phyloP scores from a whole-genome alignment of 2,888 invertebrate species.

The Andrena hattorfiana region DNA sequence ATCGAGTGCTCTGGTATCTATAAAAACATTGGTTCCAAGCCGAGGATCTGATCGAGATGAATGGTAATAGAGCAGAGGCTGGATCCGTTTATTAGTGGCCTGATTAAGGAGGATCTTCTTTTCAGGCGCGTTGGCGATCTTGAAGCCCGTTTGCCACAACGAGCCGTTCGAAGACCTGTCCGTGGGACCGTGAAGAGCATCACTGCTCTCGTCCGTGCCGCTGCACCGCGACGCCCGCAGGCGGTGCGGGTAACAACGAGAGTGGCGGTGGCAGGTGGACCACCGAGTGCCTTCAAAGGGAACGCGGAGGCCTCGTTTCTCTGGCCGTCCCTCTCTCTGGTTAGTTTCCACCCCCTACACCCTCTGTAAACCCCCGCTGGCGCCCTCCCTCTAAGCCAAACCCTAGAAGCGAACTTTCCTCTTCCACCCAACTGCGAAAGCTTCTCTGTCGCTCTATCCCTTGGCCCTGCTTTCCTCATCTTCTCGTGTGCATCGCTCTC shows the following conservation, averaged over 20 bases:
- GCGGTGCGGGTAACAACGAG: conserved; percentile 48
- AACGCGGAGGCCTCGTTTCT: conserved; percentile 49
- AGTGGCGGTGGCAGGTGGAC: conserved; percentile 55
- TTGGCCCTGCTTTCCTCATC: neutral
- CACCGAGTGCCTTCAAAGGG: conserved; percentile 52
- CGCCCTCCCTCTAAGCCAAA: neutral
- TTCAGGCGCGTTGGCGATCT: neutral
- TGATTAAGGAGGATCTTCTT: neutral
- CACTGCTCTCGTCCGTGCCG: conserved; percentile 63
- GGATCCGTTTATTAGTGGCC: neutral
- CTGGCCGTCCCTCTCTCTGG: conserved; percentile 9
- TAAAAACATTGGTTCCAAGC: neutral
- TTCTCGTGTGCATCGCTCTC: neutral
- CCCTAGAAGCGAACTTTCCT: neutral
- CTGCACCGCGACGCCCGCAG: conserved; percentile 48
- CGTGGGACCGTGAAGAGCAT: conserved; percentile 63
- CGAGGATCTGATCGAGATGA: no score
- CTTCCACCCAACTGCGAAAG: neutral
- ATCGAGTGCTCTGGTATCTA: neutral
- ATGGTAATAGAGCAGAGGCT: no score
- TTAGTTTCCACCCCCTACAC: neutral
- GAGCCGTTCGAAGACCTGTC: conserved; percentile 39
- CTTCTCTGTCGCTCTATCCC: no score
- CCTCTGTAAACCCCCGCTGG: neutral
- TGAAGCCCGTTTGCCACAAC: neutral